Base-by-base conservation (phyloP, 2,113 vertebrate genomes). In the Gambusia affinis region DNA sequence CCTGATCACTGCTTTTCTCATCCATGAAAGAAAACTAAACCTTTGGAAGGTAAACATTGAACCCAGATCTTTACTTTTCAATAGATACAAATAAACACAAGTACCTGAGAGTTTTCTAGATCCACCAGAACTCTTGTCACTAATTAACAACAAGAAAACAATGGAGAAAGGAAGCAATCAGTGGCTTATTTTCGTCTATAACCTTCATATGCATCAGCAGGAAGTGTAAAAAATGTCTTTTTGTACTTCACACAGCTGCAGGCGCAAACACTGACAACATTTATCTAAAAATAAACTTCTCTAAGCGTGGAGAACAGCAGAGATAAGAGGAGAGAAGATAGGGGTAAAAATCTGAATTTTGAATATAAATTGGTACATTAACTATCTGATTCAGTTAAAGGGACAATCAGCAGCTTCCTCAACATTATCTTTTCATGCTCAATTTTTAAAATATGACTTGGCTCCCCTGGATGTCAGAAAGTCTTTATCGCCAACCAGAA, bases 131-230 rank as follows among this genome's bases (percentile, higher is more conserved):
- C 72, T 11, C 39, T 54, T 65, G 75, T 44, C 60, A 68, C 27
- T 76, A 82, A 79, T 79, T 76, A 76, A 76, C 61, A 70, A 42
- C 60, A 61, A 73, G 33, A 73, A 62, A 44, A 70, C 47, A 47
- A 5, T 8, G 44, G 27, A 63, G 64, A 31, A 78, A 69, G 60
- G 81, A 75, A 24, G n/a, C 68, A 64, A 75, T 63, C 27, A 72
- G 72, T 31, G 30, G 68, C 72, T 47, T 29, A 60, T 68, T 68
- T 72, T 64, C 64, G 24, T 22, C 37, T 75, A 69, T 22, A 76
- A 73, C 30, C 8, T 54, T 19, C 42, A 39, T 19, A 29, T 31
- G 64, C 42, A 60, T 35, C 4, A 27, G 27, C 33, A 60, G 12
- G 10, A 33, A 60, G 47, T 30, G 60, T 65, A 39, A 39, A 42